Evolutionary conservation across 2,797 vertebrate species (phyloP).

Genomic region (Melopsittacus undulatus): DNA sequence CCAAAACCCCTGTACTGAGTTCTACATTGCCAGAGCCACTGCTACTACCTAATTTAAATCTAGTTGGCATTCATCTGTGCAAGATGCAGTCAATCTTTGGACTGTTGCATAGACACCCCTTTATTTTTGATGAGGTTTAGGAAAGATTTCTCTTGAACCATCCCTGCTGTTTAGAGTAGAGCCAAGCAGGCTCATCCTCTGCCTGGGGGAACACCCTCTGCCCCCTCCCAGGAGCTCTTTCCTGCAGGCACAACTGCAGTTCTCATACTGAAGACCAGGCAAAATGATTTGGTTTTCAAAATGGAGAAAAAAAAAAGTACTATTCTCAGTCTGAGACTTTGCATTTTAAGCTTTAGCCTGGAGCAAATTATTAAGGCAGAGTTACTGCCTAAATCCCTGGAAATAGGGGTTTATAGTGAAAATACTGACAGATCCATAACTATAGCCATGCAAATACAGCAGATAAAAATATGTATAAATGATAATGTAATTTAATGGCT

Average conservation of each 20-base stretch:
- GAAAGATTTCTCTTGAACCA: not conserved
- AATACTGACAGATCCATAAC: slow-evolving; percentile 66
- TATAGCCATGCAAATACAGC: slow-evolving; percentile 70
- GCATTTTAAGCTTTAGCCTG: slow-evolving; percentile 71
- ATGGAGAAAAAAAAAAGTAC: not conserved
- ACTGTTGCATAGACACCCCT: not conserved
- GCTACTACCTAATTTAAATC: not conserved
- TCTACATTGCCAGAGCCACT: not conserved
- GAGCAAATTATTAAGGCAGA: slow-evolving; percentile 70
- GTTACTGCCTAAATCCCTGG: slow-evolving; percentile 61
- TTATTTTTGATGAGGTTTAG: not conserved
- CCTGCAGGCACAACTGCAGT: slow-evolving; percentile 9
- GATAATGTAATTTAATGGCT: slow-evolving; percentile 72
- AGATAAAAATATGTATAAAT: slow-evolving; percentile 69
- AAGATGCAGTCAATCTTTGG: not conserved
- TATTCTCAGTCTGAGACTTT: slow-evolving; percentile 62
- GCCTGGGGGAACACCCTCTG: not conserved
- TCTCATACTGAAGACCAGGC: not conserved
- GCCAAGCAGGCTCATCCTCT: not conserved
- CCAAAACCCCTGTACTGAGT: not conserved
- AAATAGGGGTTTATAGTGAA: slow-evolving; percentile 63
- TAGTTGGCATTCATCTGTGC: not conserved
- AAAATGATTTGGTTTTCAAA: slow-evolving; percentile 62
- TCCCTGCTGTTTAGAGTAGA: not conserved
- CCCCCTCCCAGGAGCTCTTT: slow-evolving; percentile 1